phyloP scores from a whole-genome alignment of 2,113 vertebrate species.

The Rafetus swinhoei region DNA sequence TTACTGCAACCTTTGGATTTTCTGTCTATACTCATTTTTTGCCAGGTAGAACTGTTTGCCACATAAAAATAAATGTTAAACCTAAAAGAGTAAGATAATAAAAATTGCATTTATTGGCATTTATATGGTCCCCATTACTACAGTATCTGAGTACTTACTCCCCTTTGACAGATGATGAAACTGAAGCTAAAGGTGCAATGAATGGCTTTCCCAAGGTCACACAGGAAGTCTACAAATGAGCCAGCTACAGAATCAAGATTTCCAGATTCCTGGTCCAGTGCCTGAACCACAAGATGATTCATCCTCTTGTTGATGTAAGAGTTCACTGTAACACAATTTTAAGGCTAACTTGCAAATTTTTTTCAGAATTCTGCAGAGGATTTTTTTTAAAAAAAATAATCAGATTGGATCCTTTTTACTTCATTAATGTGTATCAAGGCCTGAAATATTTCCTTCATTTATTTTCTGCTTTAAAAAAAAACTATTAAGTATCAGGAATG shows the following conservation, averaged over 20 bases:
- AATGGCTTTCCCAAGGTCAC: neutral
- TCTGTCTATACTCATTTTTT: neutral
- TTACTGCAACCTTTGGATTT: neutral
- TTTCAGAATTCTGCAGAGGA: neutral
- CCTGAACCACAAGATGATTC: neutral
- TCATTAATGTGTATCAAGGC: neutral
- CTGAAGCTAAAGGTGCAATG: neutral
- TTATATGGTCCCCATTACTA: neutral
- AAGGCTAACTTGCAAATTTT: neutral
- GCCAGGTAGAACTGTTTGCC: neutral
- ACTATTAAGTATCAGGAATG: neutral
- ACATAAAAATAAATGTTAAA: neutral
- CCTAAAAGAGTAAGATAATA: neutral
- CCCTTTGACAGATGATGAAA: neutral
- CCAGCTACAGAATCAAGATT: neutral
- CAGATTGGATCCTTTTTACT: neutral
- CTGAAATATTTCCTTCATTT: neutral
- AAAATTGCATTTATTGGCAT: neutral
- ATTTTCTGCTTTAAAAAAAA: neutral
- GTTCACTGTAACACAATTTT: neutral
- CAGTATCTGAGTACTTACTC: neutral
- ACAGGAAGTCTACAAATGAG: neutral
- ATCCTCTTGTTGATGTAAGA: neutral
- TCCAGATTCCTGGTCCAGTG: neutral
- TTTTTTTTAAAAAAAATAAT: neutral